A percentile compares a stretch with the other conserved stretches of the same genome.
phyloP scores from a whole-genome alignment of 2,797 vertebrate genomes.

The Sebastes taczanowskii region DNA sequence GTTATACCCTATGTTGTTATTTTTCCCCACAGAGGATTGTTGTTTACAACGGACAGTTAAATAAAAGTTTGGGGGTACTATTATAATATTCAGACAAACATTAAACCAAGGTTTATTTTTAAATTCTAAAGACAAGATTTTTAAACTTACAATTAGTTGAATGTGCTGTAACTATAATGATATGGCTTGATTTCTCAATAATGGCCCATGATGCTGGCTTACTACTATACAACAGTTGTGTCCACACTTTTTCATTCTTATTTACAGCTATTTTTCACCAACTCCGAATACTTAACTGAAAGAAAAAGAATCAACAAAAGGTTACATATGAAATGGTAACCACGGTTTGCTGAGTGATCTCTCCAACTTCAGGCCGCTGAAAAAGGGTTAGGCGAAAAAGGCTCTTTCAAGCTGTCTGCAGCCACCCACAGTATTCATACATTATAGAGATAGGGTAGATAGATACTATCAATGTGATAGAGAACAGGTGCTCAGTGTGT shows the following conservation, averaged over 20 bases:
- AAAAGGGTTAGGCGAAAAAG: neutral
- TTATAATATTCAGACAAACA: neutral
- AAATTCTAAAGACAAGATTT: neutral
- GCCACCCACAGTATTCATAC: neutral
- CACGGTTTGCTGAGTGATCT: neutral
- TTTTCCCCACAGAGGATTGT: neutral
- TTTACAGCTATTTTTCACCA: neutral
- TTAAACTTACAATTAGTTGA: neutral
- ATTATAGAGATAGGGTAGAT: neutral
- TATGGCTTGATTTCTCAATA: neutral
- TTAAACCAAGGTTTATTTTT: neutral
- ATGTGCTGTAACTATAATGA: neutral
- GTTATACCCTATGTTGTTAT: neutral
- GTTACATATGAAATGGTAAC: neutral
- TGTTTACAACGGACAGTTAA: neutral
- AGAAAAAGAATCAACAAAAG: neutral
- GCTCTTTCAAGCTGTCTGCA: neutral
- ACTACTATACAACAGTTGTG: neutral
- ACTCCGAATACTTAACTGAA: neutral
- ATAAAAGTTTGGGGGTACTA: neutral
- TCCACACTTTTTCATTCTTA: neutral
- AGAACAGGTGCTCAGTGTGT: slow-evolving; percentile 4
- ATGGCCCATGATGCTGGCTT: neutral
- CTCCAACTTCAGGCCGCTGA: neutral
- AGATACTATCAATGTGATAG: neutral